phyloP scores from a whole-genome alignment of 2,888 invertebrate genomes.

The Cheilosia vulpina region DNA sequence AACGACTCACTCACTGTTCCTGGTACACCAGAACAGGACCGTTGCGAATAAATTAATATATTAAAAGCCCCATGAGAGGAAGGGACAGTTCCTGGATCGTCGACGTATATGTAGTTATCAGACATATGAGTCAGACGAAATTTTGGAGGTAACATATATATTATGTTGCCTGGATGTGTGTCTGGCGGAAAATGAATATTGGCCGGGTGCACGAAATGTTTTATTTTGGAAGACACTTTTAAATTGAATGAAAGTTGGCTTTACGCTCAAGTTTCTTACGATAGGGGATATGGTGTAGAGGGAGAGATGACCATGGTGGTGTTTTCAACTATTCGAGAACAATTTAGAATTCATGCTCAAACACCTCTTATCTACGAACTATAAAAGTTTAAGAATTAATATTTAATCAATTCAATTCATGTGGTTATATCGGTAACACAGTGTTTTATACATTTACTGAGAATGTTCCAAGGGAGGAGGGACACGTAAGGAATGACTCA shows the following conservation, averaged over 20 bases:
- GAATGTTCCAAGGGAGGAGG: too few species aligned
- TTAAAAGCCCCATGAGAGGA: constrained; percentile 48
- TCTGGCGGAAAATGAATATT: constrained; percentile 4
- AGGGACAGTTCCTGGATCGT: constrained; percentile 47
- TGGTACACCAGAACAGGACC: constrained; percentile 37
- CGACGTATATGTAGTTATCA: background rate
- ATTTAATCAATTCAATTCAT: too few species aligned
- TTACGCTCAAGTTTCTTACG: background rate
- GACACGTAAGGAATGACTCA: too few species aligned
- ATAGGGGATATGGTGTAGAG: background rate
- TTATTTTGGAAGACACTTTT: background rate
- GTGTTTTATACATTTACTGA: too few species aligned
- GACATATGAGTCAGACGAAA: constrained; percentile 39
- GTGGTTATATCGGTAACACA: too few species aligned
- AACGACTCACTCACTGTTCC: constrained; percentile 57
- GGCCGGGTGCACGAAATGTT: background rate
- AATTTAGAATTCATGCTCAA: too few species aligned
- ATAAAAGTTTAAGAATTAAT: too few species aligned
- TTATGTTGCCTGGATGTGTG: constrained; percentile 24
- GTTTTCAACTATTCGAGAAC: too few species aligned
- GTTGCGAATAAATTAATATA: constrained; percentile 69
- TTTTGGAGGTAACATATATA: constrained; percentile 5
- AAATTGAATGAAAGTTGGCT: background rate
- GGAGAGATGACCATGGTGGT: background rate
- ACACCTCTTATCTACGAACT: too few species aligned